Percentiles rank a stretch among this genome's conserved stretches.
phyloP scores from a whole-genome alignment of 2,888 invertebrate species.

The Mesochorus sp. region DNA sequence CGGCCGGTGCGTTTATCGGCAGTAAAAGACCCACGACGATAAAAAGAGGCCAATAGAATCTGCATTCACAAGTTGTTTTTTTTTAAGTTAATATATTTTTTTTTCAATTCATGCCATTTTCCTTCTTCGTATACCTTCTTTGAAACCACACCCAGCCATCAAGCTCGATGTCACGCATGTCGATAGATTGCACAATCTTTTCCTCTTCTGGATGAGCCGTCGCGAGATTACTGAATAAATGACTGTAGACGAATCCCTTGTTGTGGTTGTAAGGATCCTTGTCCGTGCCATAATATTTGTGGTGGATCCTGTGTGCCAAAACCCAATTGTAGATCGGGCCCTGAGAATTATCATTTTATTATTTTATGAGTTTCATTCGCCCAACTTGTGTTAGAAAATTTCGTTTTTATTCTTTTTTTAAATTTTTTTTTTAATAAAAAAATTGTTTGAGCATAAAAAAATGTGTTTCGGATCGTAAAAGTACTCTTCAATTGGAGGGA shows the following conservation, averaged over 20 bases:
- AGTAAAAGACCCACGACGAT: conserved; percentile 86
- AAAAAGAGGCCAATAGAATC: conserved; percentile 88
- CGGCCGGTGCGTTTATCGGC: conserved; percentile 90
- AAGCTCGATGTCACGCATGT: conserved; percentile 90
- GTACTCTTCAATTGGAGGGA: too few relatives aligned
- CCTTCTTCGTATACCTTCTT: conserved; percentile 85
- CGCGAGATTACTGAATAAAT: conserved; percentile 88
- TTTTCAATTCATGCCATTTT: not conserved
- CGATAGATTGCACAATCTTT: conserved; percentile 86
- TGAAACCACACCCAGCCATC: conserved; percentile 93
- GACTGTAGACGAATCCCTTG: conserved; percentile 91
- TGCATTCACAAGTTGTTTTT: conserved; percentile 76
- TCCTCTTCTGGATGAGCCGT: conserved; percentile 87
- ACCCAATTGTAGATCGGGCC: conserved; percentile 94
- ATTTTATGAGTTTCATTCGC: too few relatives aligned
- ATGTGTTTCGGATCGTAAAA: too few relatives aligned
- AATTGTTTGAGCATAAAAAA: too few relatives aligned
- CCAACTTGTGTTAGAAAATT: not conserved
- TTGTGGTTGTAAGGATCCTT: conserved; percentile 91
- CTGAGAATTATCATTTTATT: conserved; percentile 81
- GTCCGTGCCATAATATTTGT: conserved; percentile 89
- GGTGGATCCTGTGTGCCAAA: conserved; percentile 91
- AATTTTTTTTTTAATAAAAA: too few relatives aligned
- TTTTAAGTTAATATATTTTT: not conserved
- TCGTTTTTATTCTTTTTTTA: not conserved